Evolutionary conservation across 2,113 vertebrate species (phyloP).

Genomic region (Ariopsis seemanni): DNA sequence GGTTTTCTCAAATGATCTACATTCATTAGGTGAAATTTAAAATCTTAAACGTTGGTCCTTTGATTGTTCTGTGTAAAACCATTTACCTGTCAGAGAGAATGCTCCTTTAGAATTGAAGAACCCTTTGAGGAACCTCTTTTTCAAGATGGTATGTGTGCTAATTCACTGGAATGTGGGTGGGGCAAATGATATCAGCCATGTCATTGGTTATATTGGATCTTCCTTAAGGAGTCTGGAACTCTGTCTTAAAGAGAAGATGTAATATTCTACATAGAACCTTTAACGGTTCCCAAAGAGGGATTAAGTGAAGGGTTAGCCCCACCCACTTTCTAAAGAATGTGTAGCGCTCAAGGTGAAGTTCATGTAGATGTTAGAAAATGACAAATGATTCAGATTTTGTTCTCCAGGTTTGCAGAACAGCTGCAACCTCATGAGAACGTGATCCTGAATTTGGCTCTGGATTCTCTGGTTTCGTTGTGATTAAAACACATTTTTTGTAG

Average conservation of each 20-base stretch:
- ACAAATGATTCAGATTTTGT: not conserved
- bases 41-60: not conserved
- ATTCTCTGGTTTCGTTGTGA: not conserved
- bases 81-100: no score
- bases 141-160: not conserved
- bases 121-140: not conserved
- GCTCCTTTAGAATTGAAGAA: not conserved
- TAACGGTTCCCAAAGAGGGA: not conserved
- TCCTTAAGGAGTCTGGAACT: not conserved
- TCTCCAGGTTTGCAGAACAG: not conserved
- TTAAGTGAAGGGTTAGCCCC: not conserved
- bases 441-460: not conserved
- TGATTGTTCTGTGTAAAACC: not conserved
- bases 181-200: not conserved
- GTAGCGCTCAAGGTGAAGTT: not conserved
- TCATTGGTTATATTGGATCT: not conserved
- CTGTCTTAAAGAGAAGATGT: not conserved
- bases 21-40: not conserved
- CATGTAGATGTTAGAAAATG: not conserved
- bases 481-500: not conserved
- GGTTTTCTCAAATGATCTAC: not conserved
- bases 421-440: not conserved
- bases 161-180: not conserved
- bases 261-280: not conserved
- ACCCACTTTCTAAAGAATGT: not conserved